Evolutionary conservation across 2,113 vertebrate genomes (phyloP), one percentile per base, ranked within the genome.

Genomic region (Pseudorasbora parva): DNA sequence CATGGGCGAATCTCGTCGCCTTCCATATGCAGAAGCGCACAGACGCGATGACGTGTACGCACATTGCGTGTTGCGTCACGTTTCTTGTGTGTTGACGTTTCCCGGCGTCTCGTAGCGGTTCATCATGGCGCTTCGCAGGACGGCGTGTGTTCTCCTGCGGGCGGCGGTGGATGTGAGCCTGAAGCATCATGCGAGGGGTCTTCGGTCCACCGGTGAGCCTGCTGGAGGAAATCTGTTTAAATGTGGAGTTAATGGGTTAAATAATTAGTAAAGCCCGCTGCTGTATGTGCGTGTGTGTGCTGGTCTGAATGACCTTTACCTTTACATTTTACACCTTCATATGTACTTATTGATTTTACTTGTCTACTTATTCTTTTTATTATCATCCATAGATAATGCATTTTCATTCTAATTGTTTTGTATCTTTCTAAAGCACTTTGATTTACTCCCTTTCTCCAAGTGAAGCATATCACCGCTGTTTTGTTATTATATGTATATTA

Each of bases 61-160:
- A 86, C 8, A 25, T 57, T 6, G 14, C 30, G 41, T 25, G 41
- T 57, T 6, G 14, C 30, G 41, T 25, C 15, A 9, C 19, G 19
- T 2, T 33, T 60, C 45, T 23, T 72, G 21, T 21, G 60, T 33
- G 47, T 17, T 27, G 1, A 45, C 47, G 59, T 59, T 17, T 83
- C 56, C 41, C 27, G 7, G 33, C 30, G 1, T 21, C 3, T 51
- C 7, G 3, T 45, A 49, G 25, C 27, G 43, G 15, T 60, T 41
- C 88, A 94, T 93, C 81, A 94, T 95, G 94, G 94, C 93, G 93
- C 85, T 92, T 57, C 91, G 90, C 87, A 51, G 68, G 4, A 59
- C 84, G 0, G 86, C 84, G 0, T 2, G n/a, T 0, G 19, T 64
- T 60, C 11, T 85, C 0, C 9, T 90, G 12, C 66, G 89, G 19